Base-by-base conservation (phyloP, 2,797 vertebrate species). In the Carduelis carduelis region DNA sequence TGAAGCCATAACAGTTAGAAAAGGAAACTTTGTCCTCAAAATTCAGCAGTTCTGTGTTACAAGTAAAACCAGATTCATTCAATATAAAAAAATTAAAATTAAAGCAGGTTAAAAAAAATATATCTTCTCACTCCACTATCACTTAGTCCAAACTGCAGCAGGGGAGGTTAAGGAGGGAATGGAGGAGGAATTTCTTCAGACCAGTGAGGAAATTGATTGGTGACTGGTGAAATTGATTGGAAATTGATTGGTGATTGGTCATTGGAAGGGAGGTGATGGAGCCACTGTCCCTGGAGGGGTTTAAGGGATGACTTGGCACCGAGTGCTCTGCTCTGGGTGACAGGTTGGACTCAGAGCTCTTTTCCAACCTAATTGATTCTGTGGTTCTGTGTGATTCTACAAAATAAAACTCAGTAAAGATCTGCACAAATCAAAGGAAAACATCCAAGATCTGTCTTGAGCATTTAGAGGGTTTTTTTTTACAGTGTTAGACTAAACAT, bases 111-210 rank as follows among this genome's bases (percentile, higher is more conserved):
- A 37, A 37, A 37, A 37, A 1, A 3, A 18, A 17, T 32, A 57
- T 32, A 30, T 7, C 14, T 50, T n/a, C 43, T 61, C 2, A 2
- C 5, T 71, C 18, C 0, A 0, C 14, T 65, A 61, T 30, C 43
- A 43, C 12, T 66, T 55, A 46, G 11, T 55, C 27, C 41, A 71
- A 77, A 32, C 11, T 44, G 28, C 28, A 20, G 12, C 59, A 87
- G 13, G 28, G 11, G 28, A 57, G 16, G 7, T 57, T 50, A 14
- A 65, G n/a, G 37, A 10, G 30, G n/a, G n/a, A 65, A 16, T 21
- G 21, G 39, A 52, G 12, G 37, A 37, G 32, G 19, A 71, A 57
- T 64, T 57, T 50, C 43, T 19, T n/a, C 57, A 23, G 43, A 28
- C 26, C 63, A 35, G 8, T 11, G 7, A 22, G n/a, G 53, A 55